These are phyloP conservation scores for Champsocephalus gunnari DNA, from an alignment of 2,797 vertebrate species.

Conservation along the genomic window DNA sequence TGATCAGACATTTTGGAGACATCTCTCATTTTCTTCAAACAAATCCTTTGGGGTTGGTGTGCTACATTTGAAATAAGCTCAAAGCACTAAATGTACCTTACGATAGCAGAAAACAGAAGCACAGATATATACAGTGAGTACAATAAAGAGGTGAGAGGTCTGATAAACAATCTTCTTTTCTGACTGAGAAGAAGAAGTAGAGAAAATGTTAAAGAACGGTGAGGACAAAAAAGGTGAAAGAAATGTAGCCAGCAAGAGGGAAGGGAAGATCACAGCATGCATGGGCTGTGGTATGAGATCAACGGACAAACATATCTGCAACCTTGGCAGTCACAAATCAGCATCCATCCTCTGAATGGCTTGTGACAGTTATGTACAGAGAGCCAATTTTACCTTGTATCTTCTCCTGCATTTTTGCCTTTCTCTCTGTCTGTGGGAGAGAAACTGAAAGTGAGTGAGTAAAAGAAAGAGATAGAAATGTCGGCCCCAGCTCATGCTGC, in stretches of 20 bases:
- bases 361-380: constrained; percentile 67
- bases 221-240: constrained; percentile 8
- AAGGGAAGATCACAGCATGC: constrained; percentile 53
- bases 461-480: constrained; percentile 59
- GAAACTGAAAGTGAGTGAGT: constrained; percentile 59
- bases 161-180: constrained; percentile 35
- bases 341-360: constrained; percentile 48
- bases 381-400: constrained; percentile 68
- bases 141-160: constrained; percentile 50
- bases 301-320: constrained; percentile 68
- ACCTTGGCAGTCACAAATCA: constrained; percentile 66
- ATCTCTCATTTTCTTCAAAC: constrained; percentile 77
- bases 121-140: constrained; percentile 44
- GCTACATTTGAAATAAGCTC: constrained; percentile 73
- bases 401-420: constrained; percentile 62
- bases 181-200: constrained; percentile 20
- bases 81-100: constrained; percentile 71
- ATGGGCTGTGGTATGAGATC: constrained; percentile 62
- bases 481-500: constrained; percentile 41
- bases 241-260: constrained; percentile 30
- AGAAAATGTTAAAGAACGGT: constrained; percentile 28
- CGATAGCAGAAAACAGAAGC: constrained; percentile 53
- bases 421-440: constrained; percentile 65
- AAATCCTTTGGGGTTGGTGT: constrained; percentile 74
- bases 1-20: constrained; percentile 79